A percentile compares a stretch with the other conserved stretches of the same genome.
These are phyloP conservation scores for Sialia sialis DNA, from an alignment of 2,113 vertebrate species.

Conservation along the genomic window DNA sequence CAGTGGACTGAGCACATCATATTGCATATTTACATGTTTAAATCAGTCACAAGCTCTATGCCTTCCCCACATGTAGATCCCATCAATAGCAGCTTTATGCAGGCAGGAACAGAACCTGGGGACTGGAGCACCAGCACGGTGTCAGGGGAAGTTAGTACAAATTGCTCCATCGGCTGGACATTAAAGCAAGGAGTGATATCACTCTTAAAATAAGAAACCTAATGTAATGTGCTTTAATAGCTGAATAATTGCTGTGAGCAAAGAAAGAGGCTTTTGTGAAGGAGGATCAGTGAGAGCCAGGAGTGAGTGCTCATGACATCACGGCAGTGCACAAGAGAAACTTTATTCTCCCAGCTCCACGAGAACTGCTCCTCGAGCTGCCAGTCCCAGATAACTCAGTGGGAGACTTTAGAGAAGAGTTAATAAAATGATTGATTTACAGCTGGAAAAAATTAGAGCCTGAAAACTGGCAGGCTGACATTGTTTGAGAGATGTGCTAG, in stretches of 20 bases:
- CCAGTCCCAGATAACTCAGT: constrained; percentile 63
- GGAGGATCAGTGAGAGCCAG: constrained; percentile 56
- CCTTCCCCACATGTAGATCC: constrained; percentile 5
- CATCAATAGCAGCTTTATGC: constrained; percentile 72
- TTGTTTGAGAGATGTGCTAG: not conserved
- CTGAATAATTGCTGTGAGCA: constrained; percentile 69
- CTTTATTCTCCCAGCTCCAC: constrained; percentile 74
- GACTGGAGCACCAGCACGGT: constrained; percentile 56
- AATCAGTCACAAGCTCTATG: constrained; percentile 5
- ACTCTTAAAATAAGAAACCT: constrained; percentile 80
- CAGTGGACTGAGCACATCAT: not conserved
- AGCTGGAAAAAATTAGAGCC: constrained; percentile 78
- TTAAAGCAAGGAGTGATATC: constrained; percentile 74
- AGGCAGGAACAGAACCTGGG: constrained; percentile 63
- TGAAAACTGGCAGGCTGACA: constrained; percentile 52
- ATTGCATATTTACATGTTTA: not conserved
- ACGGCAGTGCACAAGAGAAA: constrained; percentile 79
- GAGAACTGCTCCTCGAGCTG: constrained; percentile 62
- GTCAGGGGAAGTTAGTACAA: constrained; percentile 75
- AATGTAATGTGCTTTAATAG: constrained; percentile 80
- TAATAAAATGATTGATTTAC: constrained; percentile 77
- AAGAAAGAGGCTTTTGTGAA: constrained; percentile 78
- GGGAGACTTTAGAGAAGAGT: constrained; percentile 70
- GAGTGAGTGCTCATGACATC: constrained; percentile 84
- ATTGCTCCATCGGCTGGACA: constrained; percentile 72